Evolutionary conservation across 1,140 invertebrate genomes (phyloP).

Genomic region (Drosophila yakuba): DNA sequence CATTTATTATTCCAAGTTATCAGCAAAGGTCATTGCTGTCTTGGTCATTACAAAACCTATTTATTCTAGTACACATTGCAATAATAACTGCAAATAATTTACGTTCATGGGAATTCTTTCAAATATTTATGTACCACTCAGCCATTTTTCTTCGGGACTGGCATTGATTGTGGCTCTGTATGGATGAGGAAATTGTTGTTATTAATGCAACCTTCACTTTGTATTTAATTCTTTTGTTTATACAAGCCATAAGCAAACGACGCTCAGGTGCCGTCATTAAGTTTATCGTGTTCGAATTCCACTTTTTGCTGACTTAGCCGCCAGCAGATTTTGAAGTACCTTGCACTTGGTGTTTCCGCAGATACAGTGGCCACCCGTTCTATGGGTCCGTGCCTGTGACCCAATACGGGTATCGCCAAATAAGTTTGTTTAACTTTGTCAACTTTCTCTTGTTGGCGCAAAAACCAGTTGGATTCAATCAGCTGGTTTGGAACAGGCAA

Average conservation of each 20-base stretch:
- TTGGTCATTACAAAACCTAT: slow-evolving; percentile 1
- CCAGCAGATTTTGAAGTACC: slow-evolving; percentile 16
- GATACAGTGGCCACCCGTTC: slow-evolving; percentile 18
- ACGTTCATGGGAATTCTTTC: slow-evolving; percentile 12
- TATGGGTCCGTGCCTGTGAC: slow-evolving; percentile 16
- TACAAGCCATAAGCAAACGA: slow-evolving; percentile 15
- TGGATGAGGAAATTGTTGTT: slow-evolving; percentile 22
- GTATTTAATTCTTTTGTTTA: slow-evolving; percentile 43
- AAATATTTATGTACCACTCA: slow-evolving; percentile 13
- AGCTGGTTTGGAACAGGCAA: slow-evolving; percentile 13
- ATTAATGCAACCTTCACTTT: slow-evolving; percentile 33
- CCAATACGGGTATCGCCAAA: slow-evolving; percentile 27
- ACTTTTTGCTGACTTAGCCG: slow-evolving; percentile 21
- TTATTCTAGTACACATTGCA: background rate
- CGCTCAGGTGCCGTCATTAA: slow-evolving; percentile 6
- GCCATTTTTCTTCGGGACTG: slow-evolving; percentile 5
- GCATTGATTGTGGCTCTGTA: slow-evolving; percentile 19
- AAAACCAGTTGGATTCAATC: slow-evolving; percentile 30
- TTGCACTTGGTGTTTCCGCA: slow-evolving; percentile 34
- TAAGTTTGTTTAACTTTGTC: slow-evolving; percentile 32
- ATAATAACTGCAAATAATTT: slow-evolving; percentile 4
- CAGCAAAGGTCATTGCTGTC: background rate
- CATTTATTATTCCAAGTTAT: background rate
- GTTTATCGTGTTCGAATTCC: slow-evolving; percentile 21
- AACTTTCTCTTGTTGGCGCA: slow-evolving; percentile 28